Conservation (phyloP, 2,113 vertebrate species). For the Prietella phreatophila region DNA sequence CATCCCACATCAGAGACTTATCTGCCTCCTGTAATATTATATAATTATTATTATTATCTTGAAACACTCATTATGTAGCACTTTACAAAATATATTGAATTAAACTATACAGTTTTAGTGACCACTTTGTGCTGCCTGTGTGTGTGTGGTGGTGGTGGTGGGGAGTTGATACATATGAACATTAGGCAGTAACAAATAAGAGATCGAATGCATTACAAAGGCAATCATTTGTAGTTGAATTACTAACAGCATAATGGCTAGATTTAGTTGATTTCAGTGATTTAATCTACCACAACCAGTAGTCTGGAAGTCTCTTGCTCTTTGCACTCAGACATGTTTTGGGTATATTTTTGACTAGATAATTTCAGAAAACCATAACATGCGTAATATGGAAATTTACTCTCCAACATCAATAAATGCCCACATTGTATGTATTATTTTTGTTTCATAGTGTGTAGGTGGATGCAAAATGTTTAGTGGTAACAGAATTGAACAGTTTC, state of each 20-base stretch:
- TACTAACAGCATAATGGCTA: slow-evolving; percentile 23
- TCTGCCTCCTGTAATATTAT: slow-evolving; percentile 26
- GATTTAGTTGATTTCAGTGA: slow-evolving; percentile 33
- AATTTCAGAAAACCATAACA: slow-evolving; percentile 13
- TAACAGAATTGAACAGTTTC: slow-evolving; percentile 20
- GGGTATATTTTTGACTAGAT: not conserved
- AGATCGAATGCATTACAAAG: slow-evolving; percentile 28
- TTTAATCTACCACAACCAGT: slow-evolving; percentile 17
- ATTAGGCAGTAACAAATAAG: not conserved
- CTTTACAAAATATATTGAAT: not conserved
- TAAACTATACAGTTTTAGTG: not conserved
- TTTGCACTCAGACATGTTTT: not conserved
- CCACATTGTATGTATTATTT: slow-evolving; percentile 7
- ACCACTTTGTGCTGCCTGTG: not conserved
- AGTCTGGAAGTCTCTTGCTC: slow-evolving; percentile 29
- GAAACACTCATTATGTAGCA: not conserved
- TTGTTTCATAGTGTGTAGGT: slow-evolving; percentile 6
- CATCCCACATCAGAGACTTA: slow-evolving; percentile 13
- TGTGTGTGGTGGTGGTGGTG: not conserved
- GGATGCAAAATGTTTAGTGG: slow-evolving; percentile 27
- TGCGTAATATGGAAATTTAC: slow-evolving; percentile 26
- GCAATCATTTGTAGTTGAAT: slow-evolving; percentile 31
- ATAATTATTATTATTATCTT: slow-evolving; percentile 42
- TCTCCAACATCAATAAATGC: slow-evolving; percentile 16
- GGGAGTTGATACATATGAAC: not conserved